Base-by-base conservation (phyloP, 2,888 invertebrate species). In the Synanthedon vespiformis region DNA sequence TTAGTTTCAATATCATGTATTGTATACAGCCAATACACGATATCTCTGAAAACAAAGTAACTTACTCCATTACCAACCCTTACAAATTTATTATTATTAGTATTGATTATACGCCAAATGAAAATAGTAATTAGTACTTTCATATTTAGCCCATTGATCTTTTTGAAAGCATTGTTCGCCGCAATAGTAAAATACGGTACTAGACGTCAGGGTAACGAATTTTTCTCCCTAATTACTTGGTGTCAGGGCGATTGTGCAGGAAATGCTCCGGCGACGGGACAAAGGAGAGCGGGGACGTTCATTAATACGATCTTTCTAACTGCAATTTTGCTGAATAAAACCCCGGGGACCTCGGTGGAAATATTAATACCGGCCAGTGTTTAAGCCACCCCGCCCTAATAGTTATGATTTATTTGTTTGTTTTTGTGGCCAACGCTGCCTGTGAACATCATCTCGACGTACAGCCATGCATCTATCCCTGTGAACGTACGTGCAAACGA, bases 281-380 rank as follows among this genome's bases (percentile, higher is more conserved):
- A 84, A 86, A 86, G 76, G 74, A 71, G 65, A n/a, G 62, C 68
- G 67, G 75, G 74, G 82, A 85, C 86, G 81, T 84, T 85, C 84
- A 87, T 86, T 87, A 87, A 86, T 86, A 86, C 83, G 79, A 82
- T 85, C 85, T 82, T 80, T 82, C 82, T 79, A 82, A 83, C 83
- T 86, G 85, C 85, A 84, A 82, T 83, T 78, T 80, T 68, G 72
- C 74, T 83, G 83, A 84, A 85, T 83, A 81, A 81, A 83, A 84
- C 76, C 56, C 34, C 62, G 63, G 63, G 68, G 67, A 68, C 67
- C 72, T 69, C 73, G 67, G 67, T 68, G 73, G 80, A 78, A 82
- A 80, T 82, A 86, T 84, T 86, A 85, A 86, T 86, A 85, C 80
- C 77, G 74, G 74, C 63, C 72, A 71, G 74, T 71, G 79, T 80